A percentile compares a stretch with the other conserved stretches of the same genome.
phyloP scores from a whole-genome alignment of 2,888 invertebrate genomes.

The Rambutsinella grinnellia region DNA sequence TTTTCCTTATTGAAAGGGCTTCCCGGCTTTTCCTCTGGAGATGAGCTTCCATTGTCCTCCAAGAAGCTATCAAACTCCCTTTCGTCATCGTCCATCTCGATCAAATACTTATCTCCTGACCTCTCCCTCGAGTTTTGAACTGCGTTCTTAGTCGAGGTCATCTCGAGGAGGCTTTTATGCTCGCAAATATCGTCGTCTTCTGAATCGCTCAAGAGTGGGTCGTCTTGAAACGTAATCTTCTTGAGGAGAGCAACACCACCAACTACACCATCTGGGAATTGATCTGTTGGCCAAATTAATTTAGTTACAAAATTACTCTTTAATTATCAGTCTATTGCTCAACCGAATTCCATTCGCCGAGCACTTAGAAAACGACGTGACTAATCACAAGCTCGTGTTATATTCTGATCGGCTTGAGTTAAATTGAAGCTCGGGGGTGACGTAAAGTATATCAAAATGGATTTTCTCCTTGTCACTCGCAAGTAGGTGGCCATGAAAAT shows the following conservation, averaged over 20 bases:
- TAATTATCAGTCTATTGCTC: neutral
- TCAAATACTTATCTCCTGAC: constrained; percentile 23
- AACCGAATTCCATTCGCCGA: too few relatives aligned
- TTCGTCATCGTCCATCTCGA: constrained; percentile 53
- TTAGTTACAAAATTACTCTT: neutral
- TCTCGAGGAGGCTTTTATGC: constrained; percentile 25
- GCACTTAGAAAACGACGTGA: too few relatives aligned
- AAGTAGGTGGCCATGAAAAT: neutral
- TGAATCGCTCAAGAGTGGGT: constrained; percentile 30
- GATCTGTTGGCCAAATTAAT: constrained; percentile 5
- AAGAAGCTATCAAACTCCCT: constrained; percentile 58
- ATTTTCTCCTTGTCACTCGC: neutral
- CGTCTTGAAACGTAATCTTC: constrained; percentile 34
- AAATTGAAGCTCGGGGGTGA: neutral
- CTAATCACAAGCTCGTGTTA: too few relatives aligned
- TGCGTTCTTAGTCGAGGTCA: constrained; percentile 8
- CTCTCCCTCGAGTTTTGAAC: constrained; percentile 5
- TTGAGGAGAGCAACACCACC: neutral
- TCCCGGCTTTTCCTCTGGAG: constrained; percentile 16
- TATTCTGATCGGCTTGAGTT: too few relatives aligned
- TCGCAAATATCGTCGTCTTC: constrained; percentile 46
- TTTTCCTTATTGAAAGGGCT: constrained; percentile 27
- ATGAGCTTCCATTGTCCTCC: constrained; percentile 38
- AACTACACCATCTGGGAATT: constrained; percentile 14
- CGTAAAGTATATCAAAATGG: neutral